phyloP scores from a whole-genome alignment of 2,113 vertebrate species.

The Epinephelus fuscoguttatus region DNA sequence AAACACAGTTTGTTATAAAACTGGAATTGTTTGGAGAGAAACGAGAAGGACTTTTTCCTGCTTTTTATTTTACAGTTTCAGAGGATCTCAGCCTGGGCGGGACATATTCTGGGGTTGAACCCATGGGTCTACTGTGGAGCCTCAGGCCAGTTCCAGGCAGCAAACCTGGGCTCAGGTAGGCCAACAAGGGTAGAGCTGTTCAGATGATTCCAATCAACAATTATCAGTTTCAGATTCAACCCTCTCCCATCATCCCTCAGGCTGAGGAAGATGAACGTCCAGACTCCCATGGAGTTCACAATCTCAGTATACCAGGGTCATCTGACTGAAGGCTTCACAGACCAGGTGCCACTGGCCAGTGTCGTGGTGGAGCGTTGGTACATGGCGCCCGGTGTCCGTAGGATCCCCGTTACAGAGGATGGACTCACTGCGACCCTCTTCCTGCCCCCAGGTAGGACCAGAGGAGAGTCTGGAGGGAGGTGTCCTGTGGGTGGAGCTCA shows the following conservation, averaged over 20 bases:
- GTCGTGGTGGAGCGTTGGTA: constrained; percentile 81
- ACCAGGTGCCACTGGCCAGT: constrained; percentile 54
- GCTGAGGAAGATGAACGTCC: constrained; percentile 76
- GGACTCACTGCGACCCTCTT: constrained; percentile 77
- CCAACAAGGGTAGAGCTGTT: not conserved
- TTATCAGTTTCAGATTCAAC: not conserved
- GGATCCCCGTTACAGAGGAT: constrained; percentile 68
- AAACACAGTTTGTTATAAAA: not conserved
- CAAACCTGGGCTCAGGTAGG: constrained; percentile 79
- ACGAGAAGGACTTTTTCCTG: not conserved
- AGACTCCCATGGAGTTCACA: constrained; percentile 69
- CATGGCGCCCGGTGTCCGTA: constrained; percentile 76
- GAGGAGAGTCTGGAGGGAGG: not conserved
- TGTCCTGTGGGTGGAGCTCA: not conserved
- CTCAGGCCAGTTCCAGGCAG: constrained; percentile 81
- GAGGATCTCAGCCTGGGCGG: constrained; percentile 79
- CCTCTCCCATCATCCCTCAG: constrained; percentile 55
- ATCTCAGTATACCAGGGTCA: constrained; percentile 80
- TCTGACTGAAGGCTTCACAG: constrained; percentile 64
- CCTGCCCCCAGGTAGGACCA: constrained; percentile 79
- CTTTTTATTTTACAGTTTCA: constrained; percentile 61
- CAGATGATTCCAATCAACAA: not conserved
- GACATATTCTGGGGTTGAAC: constrained; percentile 80
- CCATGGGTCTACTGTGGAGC: constrained; percentile 86
- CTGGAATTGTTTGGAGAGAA: no score